phyloP scores from a whole-genome alignment of 2,113 vertebrate genomes.

The Cyprinodon tularosa region DNA sequence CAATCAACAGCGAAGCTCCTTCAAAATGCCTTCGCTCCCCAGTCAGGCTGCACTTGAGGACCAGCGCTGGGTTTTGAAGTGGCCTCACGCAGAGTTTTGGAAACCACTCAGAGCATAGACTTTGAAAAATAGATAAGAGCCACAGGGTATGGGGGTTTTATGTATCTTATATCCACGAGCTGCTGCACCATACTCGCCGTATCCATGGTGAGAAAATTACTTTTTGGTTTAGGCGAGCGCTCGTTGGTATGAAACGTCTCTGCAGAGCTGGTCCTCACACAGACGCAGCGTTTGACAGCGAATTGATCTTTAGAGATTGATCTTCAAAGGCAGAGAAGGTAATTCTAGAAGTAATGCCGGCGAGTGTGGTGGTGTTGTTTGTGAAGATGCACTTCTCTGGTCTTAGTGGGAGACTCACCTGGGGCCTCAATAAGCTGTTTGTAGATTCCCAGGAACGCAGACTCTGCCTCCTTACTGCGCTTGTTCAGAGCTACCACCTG shows the following conservation, averaged over 20 bases:
- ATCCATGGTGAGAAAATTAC: conserved; percentile 37
- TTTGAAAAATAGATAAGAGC: conserved; percentile 75
- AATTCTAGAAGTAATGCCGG: conserved; percentile 31
- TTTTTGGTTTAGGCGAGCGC: conserved; percentile 13
- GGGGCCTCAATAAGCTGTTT: conserved; percentile 94
- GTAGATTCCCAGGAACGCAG: conserved; percentile 95
- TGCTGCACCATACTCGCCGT: conserved; percentile 25
- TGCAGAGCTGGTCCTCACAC: neutral
- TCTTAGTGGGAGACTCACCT: conserved; percentile 85
- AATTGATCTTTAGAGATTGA: conserved; percentile 22
- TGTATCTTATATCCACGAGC: conserved; percentile 55
- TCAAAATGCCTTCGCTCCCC: conserved; percentile 67
- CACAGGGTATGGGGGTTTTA: conserved; percentile 57
- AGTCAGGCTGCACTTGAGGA: conserved; percentile 70
- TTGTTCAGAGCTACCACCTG: conserved; percentile 97
- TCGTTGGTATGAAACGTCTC: conserved; percentile 16
- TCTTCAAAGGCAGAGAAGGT: conserved; percentile 25
- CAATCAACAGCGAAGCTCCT: conserved; percentile 69
- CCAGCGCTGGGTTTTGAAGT: conserved; percentile 73
- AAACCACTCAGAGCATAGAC: conserved; percentile 68
- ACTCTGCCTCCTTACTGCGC: conserved; percentile 96
- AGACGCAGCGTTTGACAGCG: conserved; percentile 8
- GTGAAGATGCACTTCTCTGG: conserved; percentile 43
- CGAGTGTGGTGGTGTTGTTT: conserved; percentile 31
- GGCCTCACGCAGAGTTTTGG: conserved; percentile 76